These are phyloP conservation scores for Steinernema carpocapsae DNA, from an alignment of 2,888 invertebrate species.

Conservation along the genomic window DNA sequence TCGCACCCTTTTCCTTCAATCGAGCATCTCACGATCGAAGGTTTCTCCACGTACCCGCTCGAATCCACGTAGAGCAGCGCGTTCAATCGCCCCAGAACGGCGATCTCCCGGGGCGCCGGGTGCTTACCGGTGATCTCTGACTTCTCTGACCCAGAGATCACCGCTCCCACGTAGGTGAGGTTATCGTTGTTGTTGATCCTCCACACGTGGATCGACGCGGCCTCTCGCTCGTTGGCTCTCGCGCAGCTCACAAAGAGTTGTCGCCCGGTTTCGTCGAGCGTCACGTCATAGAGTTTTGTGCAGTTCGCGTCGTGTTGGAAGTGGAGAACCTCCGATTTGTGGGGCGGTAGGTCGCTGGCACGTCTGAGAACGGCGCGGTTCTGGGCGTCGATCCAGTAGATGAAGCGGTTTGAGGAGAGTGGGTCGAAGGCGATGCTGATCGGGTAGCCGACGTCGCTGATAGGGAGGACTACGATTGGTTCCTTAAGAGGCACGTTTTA, in stretches of 20 bases:
- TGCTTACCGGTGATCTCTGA: conserved; percentile 41
- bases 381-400: conserved; percentile 51
- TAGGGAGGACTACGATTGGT: conserved; percentile 42
- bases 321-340: conserved; percentile 9
- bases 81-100: conserved; percentile 49
- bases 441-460: conserved; percentile 46
- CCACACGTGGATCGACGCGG: conserved; percentile 44
- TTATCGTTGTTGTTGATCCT: conserved; percentile 41
- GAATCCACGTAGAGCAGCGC: conserved; percentile 47
- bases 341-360: conserved; percentile 33
- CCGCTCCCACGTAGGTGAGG: conserved; percentile 44
- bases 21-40: conserved; percentile 44
- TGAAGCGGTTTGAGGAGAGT: conserved; percentile 38
- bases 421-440: conserved; percentile 43
- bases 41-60: conserved; percentile 42
- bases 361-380: conserved; percentile 42
- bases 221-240: conserved; percentile 29
- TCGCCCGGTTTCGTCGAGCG: conserved; percentile 44
- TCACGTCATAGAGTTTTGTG: conserved; percentile 47
- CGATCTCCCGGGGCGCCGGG: conserved; percentile 45
- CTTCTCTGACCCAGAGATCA: conserved; percentile 44
- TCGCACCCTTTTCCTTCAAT: conserved; percentile 44
- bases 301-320: conserved; percentile 39
- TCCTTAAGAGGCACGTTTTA: conserved; percentile 4
- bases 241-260: conserved; percentile 46